Evolutionary conservation across 2,888 invertebrate genomes (phyloP).

Genomic region (Luperina nickerlii): DNA sequence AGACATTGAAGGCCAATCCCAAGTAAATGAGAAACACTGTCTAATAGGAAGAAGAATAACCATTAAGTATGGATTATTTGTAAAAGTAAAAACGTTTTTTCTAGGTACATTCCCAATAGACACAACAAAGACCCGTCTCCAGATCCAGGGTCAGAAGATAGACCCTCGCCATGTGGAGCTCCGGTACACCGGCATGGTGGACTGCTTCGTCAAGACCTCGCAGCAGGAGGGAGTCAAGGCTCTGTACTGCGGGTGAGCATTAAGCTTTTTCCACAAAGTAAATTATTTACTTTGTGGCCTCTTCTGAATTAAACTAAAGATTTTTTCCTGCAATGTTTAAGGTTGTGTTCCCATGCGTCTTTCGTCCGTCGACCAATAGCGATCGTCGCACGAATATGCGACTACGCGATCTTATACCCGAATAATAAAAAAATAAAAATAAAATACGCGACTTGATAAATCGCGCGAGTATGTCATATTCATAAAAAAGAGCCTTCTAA

Average conservation of each 20-base stretch:
- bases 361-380: not conserved
- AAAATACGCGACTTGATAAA: not conserved
- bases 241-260: conserved; percentile 92
- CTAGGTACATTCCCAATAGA: conserved; percentile 99
- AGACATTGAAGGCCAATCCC: not conserved
- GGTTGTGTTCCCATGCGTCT: not conserved
- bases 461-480: not conserved
- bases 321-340: no score
- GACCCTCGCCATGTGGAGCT: conserved; percentile 93
- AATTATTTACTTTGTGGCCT: not conserved
- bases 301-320: not conserved
- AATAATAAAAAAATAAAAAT: not conserved
- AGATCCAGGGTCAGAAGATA: conserved; percentile 97
- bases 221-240: conserved; percentile 96
- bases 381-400: not conserved
- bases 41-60: not conserved
- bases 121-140: conserved; percentile 97
- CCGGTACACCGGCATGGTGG: conserved; percentile 97
- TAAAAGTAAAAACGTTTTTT: not conserved
- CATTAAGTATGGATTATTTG: not conserved
- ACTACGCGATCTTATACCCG: not conserved
- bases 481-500: not conserved
- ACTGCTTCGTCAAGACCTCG: conserved; percentile 96
- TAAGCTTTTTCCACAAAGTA: not conserved
- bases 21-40: not conserved